Evolutionary conservation across 2,113 vertebrate species (phyloP).

Genomic region (Cryptomyrus ogoouensis): DNA sequence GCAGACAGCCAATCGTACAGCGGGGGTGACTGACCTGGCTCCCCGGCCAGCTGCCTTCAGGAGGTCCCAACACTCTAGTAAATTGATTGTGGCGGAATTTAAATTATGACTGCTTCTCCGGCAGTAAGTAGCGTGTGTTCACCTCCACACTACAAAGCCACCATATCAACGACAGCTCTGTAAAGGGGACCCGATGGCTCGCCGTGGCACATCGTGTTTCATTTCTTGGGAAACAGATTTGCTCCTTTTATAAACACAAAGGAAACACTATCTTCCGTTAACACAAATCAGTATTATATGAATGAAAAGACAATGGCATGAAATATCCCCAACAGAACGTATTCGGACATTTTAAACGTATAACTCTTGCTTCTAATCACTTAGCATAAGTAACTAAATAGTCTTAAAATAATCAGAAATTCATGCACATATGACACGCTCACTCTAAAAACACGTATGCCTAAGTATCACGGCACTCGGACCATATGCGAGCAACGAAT

Average conservation of each 20-base stretch:
- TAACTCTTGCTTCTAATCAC: neutral
- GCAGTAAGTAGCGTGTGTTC: neutral
- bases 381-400: neutral
- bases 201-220: neutral
- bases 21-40: neutral
- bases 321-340: neutral
- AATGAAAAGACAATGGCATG: neutral
- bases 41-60: constrained; percentile 32
- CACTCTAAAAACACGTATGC: neutral
- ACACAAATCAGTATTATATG: neutral
- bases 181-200: neutral
- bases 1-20: neutral
- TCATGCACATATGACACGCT: neutral
- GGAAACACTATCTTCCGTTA: neutral
- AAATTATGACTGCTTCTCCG: neutral
- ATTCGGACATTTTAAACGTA: neutral
- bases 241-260: constrained; percentile 5
- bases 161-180: neutral
- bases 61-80: constrained; percentile 18
- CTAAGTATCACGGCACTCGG: neutral
- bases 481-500: neutral
- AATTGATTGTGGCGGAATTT: constrained; percentile 33
- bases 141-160: neutral
- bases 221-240: neutral
- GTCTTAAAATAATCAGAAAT: neutral